These are phyloP conservation scores for Phrynosoma platyrhinos DNA, from an alignment of 2,113 vertebrate species.

Conservation along the genomic window DNA sequence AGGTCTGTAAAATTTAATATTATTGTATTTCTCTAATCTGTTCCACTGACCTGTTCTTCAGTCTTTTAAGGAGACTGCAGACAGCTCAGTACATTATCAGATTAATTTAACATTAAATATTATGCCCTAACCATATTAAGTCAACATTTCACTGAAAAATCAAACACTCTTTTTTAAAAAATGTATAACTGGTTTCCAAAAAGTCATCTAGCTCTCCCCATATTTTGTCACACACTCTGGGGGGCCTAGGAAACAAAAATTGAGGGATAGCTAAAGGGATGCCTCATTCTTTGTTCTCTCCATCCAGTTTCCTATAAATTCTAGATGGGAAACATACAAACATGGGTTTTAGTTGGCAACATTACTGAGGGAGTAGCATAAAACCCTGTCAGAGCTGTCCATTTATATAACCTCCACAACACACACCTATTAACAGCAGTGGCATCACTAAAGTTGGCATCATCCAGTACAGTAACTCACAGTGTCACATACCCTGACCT, in stretches of 20 bases:
- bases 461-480: no score
- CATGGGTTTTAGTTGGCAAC: background rate
- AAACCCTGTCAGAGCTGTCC: background rate
- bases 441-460: no score
- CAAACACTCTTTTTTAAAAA: slow-evolving; percentile 2
- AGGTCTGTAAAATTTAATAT: slow-evolving; percentile 40
- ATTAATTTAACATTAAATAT: slow-evolving; percentile 41
- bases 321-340: background rate
- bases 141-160: slow-evolving; percentile 14
- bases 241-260: background rate
- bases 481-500: no score
- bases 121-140: slow-evolving; percentile 13
- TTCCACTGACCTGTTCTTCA: slow-evolving; percentile 32
- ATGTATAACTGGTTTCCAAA: background rate
- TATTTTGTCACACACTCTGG: background rate
- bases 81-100: slow-evolving; percentile 26
- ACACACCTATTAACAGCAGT: no score
- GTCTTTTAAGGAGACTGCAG: slow-evolving; percentile 33
- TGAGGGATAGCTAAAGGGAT: background rate
- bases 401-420: background rate
- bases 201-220: background rate
- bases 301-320: background rate
- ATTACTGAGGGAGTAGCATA: background rate
- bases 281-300: background rate
- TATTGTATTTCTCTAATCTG: slow-evolving; percentile 44